Conservation (phyloP, 2,888 invertebrate species). For the Caenorhabditis doughertyi region DNA sequence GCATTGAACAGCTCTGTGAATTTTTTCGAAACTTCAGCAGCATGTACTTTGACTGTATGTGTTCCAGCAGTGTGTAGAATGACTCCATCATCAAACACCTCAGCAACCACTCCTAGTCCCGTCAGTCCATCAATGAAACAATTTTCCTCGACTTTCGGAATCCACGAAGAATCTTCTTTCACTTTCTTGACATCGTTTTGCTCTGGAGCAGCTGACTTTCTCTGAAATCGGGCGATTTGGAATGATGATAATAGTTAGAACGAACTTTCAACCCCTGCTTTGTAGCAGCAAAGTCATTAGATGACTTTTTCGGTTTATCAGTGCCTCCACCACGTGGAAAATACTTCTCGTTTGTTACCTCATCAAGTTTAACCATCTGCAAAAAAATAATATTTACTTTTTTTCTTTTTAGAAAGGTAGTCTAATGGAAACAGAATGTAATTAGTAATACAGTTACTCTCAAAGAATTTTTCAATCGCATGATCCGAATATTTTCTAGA, state of each 20-base stretch:
- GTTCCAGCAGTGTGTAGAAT: constrained; percentile 47
- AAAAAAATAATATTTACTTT: constrained; percentile 1
- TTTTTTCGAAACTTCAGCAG: constrained; percentile 55
- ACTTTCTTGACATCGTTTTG: constrained; percentile 53
- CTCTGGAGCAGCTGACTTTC: constrained; percentile 45
- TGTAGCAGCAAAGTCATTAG: neutral
- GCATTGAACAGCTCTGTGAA: constrained; percentile 60
- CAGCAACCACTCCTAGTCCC: constrained; percentile 75
- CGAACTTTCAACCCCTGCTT: constrained; percentile 46
- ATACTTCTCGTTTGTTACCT: constrained; percentile 55
- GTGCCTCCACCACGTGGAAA: constrained; percentile 65
- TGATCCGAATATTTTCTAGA: neutral
- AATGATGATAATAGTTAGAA: too few species aligned
- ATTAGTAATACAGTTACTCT: neutral
- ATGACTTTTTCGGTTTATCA: constrained; percentile 20
- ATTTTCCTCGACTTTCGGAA: constrained; percentile 49
- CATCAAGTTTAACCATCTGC: constrained; percentile 64
- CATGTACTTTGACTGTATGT: constrained; percentile 51
- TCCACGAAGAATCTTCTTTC: constrained; percentile 51
- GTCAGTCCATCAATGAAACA: constrained; percentile 73
- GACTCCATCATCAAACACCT: constrained; percentile 63
- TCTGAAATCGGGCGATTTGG: constrained; percentile 33
- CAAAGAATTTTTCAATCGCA: neutral
- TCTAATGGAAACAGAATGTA: neutral
- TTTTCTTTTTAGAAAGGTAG: too few species aligned